Base-by-base conservation (phyloP, 2,888 invertebrate species). In the Callinectes sapidus region DNA sequence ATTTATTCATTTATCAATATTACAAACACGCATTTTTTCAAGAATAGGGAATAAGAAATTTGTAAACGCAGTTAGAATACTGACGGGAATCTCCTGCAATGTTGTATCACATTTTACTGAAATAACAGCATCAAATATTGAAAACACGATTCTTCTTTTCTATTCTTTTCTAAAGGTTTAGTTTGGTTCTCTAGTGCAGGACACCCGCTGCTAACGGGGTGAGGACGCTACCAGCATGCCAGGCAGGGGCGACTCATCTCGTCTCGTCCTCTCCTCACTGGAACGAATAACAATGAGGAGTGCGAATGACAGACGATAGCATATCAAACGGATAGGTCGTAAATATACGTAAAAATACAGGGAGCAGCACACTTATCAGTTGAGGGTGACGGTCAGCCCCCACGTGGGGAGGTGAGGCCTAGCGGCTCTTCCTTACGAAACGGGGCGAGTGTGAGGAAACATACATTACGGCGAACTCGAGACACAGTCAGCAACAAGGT, bases 381-480 rank as follows among this genome's bases (percentile, higher is more conserved):
- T 1, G n/a, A 71, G 71, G 71, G 71, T 71, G 71, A 71, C 71
- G 71, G 71, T 18, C 23, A 13, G 71, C 5, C 71, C 18, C n/a
- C 10, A n/a, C 28, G 71, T 23, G 71, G 71, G 28, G 71, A 18
- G 71, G 8, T 18, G 71, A 71, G 71, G 71, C 71, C 71, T 71
- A 71, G 71, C 71, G 71, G 71, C n/a, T 71, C 28, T 6, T 10
- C 71, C 71, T 71, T 71, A 71, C 71, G 71, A 71, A 71, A 71
- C n/a, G 71, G n/a, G 10, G 71, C 71, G 71, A 18, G 71, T 71
- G 71, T 71, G 71, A 71, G 71, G 71, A 28, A 71, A 71, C 71
- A 71, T 71, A 71, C 71, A 71, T 71, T 71, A 71, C 71, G n/a
- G n/a, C n/a, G 71, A 71, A 71, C 71, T 28, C 71, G 71, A 71